These are phyloP conservation scores for Emydura subglobosa DNA, from an alignment of 2,113 vertebrate species.

Conservation along the genomic window DNA sequence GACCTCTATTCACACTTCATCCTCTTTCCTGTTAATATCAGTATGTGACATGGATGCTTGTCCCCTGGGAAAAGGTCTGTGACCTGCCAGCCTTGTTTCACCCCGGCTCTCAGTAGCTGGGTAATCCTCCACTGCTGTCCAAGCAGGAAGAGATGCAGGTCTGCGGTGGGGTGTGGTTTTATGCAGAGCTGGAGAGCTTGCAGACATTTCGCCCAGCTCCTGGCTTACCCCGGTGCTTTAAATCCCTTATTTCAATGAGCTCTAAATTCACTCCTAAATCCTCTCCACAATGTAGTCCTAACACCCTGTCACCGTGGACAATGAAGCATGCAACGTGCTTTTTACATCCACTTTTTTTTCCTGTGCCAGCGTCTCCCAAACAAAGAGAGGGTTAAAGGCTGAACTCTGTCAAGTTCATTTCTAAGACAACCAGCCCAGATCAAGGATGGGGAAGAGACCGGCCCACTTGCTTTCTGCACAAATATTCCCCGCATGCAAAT, in stretches of 20 bases:
- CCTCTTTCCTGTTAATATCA: not conserved
- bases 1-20: not conserved
- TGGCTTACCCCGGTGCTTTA: not conserved
- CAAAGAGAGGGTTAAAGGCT: not conserved
- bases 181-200: not conserved
- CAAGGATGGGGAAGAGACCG: not conserved
- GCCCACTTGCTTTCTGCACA: not conserved
- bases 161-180: not conserved
- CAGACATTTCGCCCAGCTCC: fast-evolving
- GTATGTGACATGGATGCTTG: not conserved
- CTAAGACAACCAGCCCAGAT: not conserved
- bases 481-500: not conserved
- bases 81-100: not conserved
- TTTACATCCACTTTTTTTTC: not conserved
- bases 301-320: fast-evolving
- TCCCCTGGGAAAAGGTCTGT: not conserved
- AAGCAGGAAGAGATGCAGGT: not conserved
- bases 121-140: not conserved
- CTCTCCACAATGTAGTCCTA: not conserved
- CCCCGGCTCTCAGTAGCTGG: fast-evolving
- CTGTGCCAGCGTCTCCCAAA: not conserved
- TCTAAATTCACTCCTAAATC: not conserved
- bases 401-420: not conserved
- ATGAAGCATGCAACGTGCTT: not conserved
- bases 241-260: not conserved